These are phyloP conservation scores for Sapayoa aenigma DNA, from an alignment of 2,113 vertebrate genomes.

Conservation along the genomic window DNA sequence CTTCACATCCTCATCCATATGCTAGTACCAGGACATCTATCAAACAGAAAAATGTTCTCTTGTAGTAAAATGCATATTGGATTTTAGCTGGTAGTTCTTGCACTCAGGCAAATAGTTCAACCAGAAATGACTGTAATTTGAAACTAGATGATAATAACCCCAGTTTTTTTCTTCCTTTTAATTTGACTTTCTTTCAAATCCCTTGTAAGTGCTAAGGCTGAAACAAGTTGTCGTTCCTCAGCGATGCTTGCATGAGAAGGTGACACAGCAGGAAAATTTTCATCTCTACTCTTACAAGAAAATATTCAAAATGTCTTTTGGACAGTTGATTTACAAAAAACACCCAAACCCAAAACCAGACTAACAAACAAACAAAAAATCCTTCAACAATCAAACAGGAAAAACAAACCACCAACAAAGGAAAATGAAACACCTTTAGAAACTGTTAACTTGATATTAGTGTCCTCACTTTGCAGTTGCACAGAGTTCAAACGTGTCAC, in stretches of 20 bases:
- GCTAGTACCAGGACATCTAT: constrained; percentile 52
- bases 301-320: background rate
- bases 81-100: background rate
- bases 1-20: constrained; percentile 61
- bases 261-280: background rate
- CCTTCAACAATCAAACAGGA: background rate
- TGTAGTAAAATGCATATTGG: background rate
- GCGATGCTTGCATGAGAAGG: background rate
- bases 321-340: background rate
- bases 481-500: constrained; percentile 39
- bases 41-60: constrained; percentile 65
- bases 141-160: background rate
- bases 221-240: background rate
- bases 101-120: background rate
- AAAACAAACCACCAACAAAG: background rate
- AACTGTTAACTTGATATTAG: constrained; percentile 59
- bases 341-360: background rate
- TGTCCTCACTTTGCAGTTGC: constrained; percentile 30
- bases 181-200: background rate
- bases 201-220: background rate
- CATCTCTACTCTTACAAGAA: background rate
- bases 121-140: background rate
- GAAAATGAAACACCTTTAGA: constrained; percentile 23
- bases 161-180: background rate
- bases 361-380: background rate